Conservation (phyloP, 2,888 invertebrate genomes). For the Drosophila melanosoma region DNA sequence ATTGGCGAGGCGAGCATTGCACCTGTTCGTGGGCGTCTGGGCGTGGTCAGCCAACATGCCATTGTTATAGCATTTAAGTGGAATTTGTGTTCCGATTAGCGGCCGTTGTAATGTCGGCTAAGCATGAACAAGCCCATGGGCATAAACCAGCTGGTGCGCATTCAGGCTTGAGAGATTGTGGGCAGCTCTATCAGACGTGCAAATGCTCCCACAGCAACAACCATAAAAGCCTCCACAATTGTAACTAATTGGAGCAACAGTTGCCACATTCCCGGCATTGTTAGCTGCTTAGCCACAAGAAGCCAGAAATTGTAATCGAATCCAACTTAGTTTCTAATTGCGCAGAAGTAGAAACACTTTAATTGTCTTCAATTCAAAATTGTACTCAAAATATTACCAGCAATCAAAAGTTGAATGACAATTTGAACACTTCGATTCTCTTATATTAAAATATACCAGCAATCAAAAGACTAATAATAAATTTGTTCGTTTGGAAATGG, state of each 20-base stretch:
- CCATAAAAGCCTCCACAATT: conserved; percentile 26
- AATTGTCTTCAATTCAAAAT: background rate
- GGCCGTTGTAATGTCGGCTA: conserved; percentile 53
- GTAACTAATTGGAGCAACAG: conserved; percentile 45
- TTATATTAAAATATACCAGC: background rate
- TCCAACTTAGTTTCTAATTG: background rate
- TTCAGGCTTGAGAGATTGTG: conserved; percentile 65
- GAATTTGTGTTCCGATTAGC: conserved; percentile 72
- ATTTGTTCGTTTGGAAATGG: background rate
- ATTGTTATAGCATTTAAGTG: conserved; percentile 64
- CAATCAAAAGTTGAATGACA: too few relatives aligned
- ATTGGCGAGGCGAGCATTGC: conserved; percentile 38
- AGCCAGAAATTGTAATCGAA: background rate
- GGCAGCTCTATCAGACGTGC: conserved; percentile 15
- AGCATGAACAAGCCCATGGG: conserved; percentile 19
- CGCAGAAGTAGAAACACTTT: too few relatives aligned
- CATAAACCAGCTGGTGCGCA: conserved; percentile 53
- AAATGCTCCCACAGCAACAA: conserved; percentile 16
- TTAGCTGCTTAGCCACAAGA: background rate
- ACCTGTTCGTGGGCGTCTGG: conserved; percentile 26
- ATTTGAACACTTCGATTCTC: too few relatives aligned
- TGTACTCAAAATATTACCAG: too few relatives aligned
- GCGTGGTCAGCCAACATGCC: conserved; percentile 38
- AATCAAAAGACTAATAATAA: background rate
- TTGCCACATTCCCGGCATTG: conserved; percentile 7